Percentiles rank a stretch among this genome's conserved stretches.
phyloP scores from a whole-genome alignment of 35 echinoderm and acorn worm species.

The Eucidaris tribuloides region DNA sequence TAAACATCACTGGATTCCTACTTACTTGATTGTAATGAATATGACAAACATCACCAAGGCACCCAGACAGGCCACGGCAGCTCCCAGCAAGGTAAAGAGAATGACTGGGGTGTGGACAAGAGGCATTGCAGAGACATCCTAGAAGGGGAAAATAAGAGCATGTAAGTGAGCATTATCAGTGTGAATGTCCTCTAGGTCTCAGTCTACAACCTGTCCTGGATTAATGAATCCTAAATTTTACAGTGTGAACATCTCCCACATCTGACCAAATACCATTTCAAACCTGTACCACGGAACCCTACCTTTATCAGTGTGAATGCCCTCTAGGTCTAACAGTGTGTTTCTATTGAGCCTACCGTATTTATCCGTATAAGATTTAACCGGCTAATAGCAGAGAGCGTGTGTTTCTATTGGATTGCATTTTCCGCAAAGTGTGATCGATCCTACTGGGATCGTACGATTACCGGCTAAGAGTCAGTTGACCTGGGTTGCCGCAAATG shows the following conservation, averaged over 20 bases:
- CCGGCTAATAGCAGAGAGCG: no score
- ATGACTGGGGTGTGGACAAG: background rate
- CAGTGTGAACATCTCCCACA: background rate
- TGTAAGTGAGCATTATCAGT: no score
- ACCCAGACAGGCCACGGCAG: background rate
- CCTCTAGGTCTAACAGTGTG: no score
- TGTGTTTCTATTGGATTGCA: no score
- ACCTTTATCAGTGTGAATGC: background rate
- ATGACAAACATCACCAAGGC: background rate
- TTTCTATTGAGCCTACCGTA: no score
- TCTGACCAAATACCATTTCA: background rate
- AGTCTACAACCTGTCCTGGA: background rate
- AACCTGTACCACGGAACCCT: background rate
- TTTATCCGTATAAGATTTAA: no score
- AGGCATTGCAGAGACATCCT: background rate
- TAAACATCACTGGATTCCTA: background rate
- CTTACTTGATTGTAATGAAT: background rate
- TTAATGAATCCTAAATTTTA: background rate
- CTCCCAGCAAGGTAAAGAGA: background rate
- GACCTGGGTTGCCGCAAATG: no score
- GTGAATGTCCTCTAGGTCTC: no score
- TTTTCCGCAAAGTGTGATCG: no score
- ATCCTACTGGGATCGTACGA: no score
- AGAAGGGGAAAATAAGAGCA: no score
- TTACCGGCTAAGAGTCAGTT: no score